phyloP scores from a whole-genome alignment of 2,797 vertebrate species.

The Epinephelus awoara region DNA sequence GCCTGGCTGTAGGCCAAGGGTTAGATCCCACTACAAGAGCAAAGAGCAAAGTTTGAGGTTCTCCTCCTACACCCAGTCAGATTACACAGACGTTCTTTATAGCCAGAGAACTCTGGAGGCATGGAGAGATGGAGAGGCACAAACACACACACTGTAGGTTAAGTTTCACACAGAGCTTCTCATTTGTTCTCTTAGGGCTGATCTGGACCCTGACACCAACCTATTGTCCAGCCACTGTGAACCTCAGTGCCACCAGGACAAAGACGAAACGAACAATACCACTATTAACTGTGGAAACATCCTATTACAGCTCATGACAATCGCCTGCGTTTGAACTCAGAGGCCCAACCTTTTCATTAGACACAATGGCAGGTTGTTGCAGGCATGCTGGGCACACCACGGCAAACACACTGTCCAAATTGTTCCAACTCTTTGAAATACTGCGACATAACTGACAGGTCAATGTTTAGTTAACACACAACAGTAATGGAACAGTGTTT shows the following conservation, averaged over 20 bases:
- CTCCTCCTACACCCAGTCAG: slow-evolving; percentile 12
- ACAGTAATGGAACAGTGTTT: no score
- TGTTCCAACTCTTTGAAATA: neutral
- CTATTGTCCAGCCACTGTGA: slow-evolving; percentile 35
- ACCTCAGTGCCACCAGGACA: slow-evolving; percentile 20
- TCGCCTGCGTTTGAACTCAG: slow-evolving; percentile 40
- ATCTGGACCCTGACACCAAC: neutral
- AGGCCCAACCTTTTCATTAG: slow-evolving; percentile 55
- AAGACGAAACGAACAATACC: slow-evolving; percentile 47
- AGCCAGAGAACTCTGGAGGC: slow-evolving; percentile 46
- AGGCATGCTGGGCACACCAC: slow-evolving; percentile 3
- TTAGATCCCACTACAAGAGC: neutral
- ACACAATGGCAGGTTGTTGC: slow-evolving; percentile 47
- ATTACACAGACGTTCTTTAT: slow-evolving; percentile 15
- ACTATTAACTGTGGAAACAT: slow-evolving; percentile 47
- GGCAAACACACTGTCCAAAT: neutral
- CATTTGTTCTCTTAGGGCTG: slow-evolving; percentile 8
- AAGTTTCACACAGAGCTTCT: slow-evolving; percentile 8
- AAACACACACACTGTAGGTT: slow-evolving; percentile 3
- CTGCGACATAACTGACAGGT: neutral
- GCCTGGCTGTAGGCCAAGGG: neutral
- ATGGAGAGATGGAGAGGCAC: slow-evolving; percentile 25
- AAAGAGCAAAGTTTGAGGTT: neutral
- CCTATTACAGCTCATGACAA: slow-evolving; percentile 45
- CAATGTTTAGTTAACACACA: neutral